Conservation (phyloP, 1,140 invertebrate genomes). For the Harpegnathos saltator region DNA sequence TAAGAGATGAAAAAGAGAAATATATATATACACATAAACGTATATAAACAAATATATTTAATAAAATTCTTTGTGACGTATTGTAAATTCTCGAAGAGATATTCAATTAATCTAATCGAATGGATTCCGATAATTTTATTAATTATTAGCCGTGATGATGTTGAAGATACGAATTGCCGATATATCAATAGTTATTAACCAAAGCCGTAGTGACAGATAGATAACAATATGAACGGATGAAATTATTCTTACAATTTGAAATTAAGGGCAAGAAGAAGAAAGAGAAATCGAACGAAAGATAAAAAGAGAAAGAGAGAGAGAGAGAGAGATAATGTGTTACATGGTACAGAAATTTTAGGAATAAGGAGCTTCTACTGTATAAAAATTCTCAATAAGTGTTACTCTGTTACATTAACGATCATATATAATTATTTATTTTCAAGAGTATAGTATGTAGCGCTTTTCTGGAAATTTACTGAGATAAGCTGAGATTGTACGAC, state of each 20-base stretch:
- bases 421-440: constrained; percentile 39
- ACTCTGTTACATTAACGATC: constrained; percentile 21
- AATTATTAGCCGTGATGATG: constrained; percentile 64
- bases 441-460: constrained; percentile 11
- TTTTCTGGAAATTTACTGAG: constrained; percentile 8
- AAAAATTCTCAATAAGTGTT: constrained; percentile 34
- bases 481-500: not conserved
- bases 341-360: constrained; percentile 59
- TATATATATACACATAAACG: constrained; percentile 35
- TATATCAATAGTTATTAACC: constrained; percentile 74
- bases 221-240: constrained; percentile 65
- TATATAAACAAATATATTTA: constrained; percentile 69
- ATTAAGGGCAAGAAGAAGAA: constrained; percentile 44
- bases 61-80: constrained; percentile 59
- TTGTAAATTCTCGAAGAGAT: constrained; percentile 67
- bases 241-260: constrained; percentile 77
- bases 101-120: constrained; percentile 66
- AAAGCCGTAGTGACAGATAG: constrained; percentile 73
- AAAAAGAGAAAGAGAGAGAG: constrained; percentile 31
- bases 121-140: constrained; percentile 59
- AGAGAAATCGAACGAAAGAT: constrained; percentile 31
- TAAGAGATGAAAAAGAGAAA: constrained; percentile 50
- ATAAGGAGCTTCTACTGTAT: constrained; percentile 68
- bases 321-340: constrained; percentile 47
- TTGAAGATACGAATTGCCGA: constrained; percentile 70